Percentiles rank a stretch among this genome's conserved stretches.
These are phyloP conservation scores for Eristalinus aeneus DNA, from an alignment of 2,888 invertebrate species.

Conservation along the genomic window DNA sequence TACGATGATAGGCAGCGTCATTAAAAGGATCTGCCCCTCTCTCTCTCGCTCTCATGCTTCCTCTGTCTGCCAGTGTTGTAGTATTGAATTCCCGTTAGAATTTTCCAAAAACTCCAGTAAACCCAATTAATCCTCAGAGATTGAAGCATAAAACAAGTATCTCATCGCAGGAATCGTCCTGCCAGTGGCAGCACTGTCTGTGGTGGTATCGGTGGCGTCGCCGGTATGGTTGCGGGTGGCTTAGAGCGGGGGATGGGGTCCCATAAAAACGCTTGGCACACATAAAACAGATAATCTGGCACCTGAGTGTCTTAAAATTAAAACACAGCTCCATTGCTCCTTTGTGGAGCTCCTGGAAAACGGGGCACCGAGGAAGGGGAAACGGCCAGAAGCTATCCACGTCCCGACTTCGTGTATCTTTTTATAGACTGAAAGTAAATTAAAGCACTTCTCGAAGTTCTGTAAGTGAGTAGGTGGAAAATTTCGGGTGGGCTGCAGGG, in stretches of 20 bases:
- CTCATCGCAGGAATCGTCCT: not conserved
- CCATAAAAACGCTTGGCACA: slow-evolving; percentile 65
- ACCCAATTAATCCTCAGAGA: slow-evolving; percentile 66
- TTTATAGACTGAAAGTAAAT: slow-evolving; percentile 49
- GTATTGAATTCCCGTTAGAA: slow-evolving; percentile 38
- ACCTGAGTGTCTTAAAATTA: slow-evolving; percentile 71
- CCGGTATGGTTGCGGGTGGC: not conserved
- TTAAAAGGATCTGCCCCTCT: slow-evolving; percentile 24
- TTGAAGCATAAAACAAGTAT: slow-evolving; percentile 56
- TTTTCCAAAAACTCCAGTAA: slow-evolving; percentile 47
- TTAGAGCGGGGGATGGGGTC: not conserved
- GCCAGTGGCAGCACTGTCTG: not conserved
- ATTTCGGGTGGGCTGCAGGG: not conserved
- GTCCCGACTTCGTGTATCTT: not conserved
- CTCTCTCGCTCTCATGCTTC: not conserved
- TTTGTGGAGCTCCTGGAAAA: not conserved
- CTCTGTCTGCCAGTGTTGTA: not conserved
- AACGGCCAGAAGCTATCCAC: not conserved
- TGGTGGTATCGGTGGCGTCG: too few species aligned
- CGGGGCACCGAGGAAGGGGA: not conserved
- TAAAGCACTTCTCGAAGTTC: slow-evolving; percentile 22
- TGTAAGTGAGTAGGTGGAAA: not conserved
- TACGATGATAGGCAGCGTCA: slow-evolving; percentile 37
- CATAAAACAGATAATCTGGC: slow-evolving; percentile 70
- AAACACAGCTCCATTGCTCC: slow-evolving; percentile 54